Conservation (phyloP, 2,888 invertebrate species). For the Frankliniella fusca region DNA sequence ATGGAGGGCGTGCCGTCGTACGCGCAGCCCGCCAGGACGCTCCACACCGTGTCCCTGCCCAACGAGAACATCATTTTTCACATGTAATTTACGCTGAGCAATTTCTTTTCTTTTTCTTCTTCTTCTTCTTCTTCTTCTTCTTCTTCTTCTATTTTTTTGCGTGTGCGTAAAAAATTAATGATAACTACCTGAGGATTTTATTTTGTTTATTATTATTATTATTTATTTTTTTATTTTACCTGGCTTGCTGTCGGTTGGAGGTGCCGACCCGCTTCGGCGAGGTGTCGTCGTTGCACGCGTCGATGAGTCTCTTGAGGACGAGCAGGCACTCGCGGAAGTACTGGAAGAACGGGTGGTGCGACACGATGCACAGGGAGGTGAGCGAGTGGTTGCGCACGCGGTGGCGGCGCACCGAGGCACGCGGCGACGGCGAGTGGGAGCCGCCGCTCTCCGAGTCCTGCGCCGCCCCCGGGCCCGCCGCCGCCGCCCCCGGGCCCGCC, state of each 20-base stretch:
- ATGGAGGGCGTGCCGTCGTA: conserved; percentile 78
- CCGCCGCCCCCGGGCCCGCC: conserved; percentile 39
- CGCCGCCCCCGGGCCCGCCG: conserved; percentile 57
- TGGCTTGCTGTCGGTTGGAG: conserved; percentile 57
- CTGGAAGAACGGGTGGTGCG: conserved; percentile 98
- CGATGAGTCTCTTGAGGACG: conserved; percentile 91
- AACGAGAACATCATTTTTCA: conserved; percentile 11
- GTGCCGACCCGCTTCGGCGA: conserved; percentile 84
- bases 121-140: no score
- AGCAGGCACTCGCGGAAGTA: conserved; percentile 97
- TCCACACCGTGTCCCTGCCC: conserved; percentile 91
- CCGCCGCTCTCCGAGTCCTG: conserved; percentile 85
- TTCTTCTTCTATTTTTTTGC: no score
- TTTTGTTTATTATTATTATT: no score
- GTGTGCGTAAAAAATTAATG: no score
- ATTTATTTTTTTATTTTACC: neutral
- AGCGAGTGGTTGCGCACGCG: conserved; percentile 86
- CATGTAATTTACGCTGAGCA: no score
- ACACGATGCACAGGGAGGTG: conserved; percentile 94
- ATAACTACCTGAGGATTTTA: no score
- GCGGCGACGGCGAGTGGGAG: conserved; percentile 79
- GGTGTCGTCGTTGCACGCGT: conserved; percentile 94
- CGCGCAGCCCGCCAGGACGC: conserved; percentile 80
- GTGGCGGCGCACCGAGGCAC: conserved; percentile 75
- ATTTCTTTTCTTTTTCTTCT: no score